A percentile compares a stretch with the other conserved stretches of the same genome.
Conservation (phyloP, 2,113 vertebrate genomes). For the Protobothrops flavoviridis region DNA sequence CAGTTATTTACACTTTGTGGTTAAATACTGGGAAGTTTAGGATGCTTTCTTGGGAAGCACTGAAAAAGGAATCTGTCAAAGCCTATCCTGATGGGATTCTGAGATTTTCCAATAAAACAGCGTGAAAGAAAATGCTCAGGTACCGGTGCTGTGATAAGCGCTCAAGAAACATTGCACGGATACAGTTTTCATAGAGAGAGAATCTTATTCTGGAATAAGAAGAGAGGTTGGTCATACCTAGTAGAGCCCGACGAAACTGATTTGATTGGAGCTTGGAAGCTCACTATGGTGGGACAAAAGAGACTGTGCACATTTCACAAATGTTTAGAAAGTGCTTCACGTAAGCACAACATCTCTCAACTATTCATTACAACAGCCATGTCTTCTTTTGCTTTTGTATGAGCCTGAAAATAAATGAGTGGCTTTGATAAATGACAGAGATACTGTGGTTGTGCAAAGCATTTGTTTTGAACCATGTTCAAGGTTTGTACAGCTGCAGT, state of each 20-base stretch:
- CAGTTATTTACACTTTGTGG: constrained; percentile 72
- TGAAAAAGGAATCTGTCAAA: constrained; percentile 51
- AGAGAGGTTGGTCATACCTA: background rate
- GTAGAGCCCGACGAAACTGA: too few relatives aligned
- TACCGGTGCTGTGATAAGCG: background rate
- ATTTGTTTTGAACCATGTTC: background rate
- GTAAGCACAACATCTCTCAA: background rate
- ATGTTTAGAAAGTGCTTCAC: background rate
- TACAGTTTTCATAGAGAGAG: background rate
- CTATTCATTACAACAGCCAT: background rate
- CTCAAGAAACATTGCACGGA: background rate
- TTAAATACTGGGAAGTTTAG: constrained; percentile 58
- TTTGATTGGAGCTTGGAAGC: background rate
- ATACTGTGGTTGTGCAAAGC: background rate
- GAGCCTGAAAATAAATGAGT: background rate
- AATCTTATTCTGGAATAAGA: background rate
- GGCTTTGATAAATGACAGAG: background rate
- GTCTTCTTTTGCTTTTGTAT: background rate
- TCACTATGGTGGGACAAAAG: background rate
- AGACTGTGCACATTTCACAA: background rate
- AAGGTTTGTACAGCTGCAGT: background rate
- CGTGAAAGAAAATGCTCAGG: background rate
- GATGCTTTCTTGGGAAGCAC: constrained; percentile 54
- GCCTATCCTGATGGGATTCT: constrained; percentile 40
- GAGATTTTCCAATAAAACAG: constrained; percentile 53